Base-by-base conservation (phyloP, 2,888 invertebrate species). In the Erannis defoliaria region DNA sequence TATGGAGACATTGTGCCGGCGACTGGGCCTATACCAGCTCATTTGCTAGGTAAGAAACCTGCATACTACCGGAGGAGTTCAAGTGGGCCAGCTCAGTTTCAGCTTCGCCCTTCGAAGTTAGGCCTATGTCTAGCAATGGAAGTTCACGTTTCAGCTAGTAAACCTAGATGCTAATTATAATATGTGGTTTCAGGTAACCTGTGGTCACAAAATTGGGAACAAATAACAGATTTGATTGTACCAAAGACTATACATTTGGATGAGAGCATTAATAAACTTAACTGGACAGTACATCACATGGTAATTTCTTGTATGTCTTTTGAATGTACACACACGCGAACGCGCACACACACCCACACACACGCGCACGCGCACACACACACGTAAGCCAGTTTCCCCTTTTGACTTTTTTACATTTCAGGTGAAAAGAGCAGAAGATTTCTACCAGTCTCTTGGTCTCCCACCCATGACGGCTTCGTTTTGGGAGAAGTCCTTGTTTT, bases 161-260 rank as follows among this genome's bases (percentile, higher is more conserved):
- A n/a, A n/a, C n/a, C n/a, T n/a, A n/a, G n/a, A n/a, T n/a, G n/a
- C n/a, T n/a, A n/a, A n/a, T n/a, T n/a, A n/a, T n/a, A n/a, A n/a
- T n/a, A n/a, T n/a, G n/a, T n/a, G n/a, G 5, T 43, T 43, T 43
- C 64, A 93, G 93, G 92, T 29, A 80, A 87, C 55, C 93, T 96
- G 82, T 96, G 96, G 96, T 94, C 95, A 0, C 96, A 96, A 76
- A 94, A 94, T 57, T 97, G 96, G 96, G 93, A 93, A 26, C 78
- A 94, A 0, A 77, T 96, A 9, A 77, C 93, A 0, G 91, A 94
- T 64, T 74, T 95, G 0, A 93, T 96, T 18, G 78, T 93, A 9
- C 94, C 96, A 3, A 77, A 86, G 37, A 81, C 81, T 4, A 81
- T 94, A 1, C 80, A 94, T 72, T 82, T 96, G 50, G 92, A 95